Evolutionary conservation across 2,888 invertebrate species (phyloP).

Genomic region (Achlya flavicornis): DNA sequence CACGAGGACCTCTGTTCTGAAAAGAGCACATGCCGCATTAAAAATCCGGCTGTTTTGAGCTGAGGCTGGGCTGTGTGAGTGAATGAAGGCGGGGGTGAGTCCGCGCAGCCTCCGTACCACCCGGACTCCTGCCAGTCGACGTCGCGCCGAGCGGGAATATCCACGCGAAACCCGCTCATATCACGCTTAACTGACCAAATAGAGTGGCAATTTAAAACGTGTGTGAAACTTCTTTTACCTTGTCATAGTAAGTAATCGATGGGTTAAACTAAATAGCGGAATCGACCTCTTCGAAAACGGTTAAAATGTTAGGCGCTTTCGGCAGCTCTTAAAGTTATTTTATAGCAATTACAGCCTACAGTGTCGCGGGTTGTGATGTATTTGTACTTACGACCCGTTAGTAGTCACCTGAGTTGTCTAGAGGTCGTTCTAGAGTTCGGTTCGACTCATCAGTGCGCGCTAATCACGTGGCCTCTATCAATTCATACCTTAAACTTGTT

Average conservation of each 20-base stretch:
- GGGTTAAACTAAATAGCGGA: constrained; percentile 21
- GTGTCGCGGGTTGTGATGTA: constrained; percentile 41
- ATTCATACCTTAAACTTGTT: constrained; percentile 23
- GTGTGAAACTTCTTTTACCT: constrained; percentile 46
- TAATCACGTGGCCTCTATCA: constrained; percentile 56
- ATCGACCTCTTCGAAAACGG: constrained; percentile 54
- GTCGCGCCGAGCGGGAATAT: constrained; percentile 68
- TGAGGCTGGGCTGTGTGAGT: constrained; percentile 70
- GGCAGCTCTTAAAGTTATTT: constrained; percentile 44
- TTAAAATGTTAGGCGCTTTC: constrained; percentile 31
- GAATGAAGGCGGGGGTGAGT: constrained; percentile 78
- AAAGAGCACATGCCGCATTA: constrained; percentile 78
- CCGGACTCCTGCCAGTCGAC: constrained; percentile 69
- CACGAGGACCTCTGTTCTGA: constrained; percentile 57
- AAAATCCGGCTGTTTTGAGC: constrained; percentile 76
- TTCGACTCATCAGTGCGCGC: constrained; percentile 54
- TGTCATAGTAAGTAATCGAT: constrained; percentile 65
- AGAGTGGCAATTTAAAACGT: constrained; percentile 63
- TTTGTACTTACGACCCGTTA: constrained; percentile 45
- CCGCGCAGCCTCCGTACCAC: constrained; percentile 79
- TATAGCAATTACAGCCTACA: constrained; percentile 54
- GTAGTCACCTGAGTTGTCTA: constrained; percentile 71
- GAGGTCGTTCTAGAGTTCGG: constrained; percentile 64
- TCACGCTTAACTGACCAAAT: constrained; percentile 57
- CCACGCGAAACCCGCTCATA: constrained; percentile 60